Evolutionary conservation across 2,113 vertebrate species (phyloP).

Genomic region (Boleophthalmus pectinirostris): DNA sequence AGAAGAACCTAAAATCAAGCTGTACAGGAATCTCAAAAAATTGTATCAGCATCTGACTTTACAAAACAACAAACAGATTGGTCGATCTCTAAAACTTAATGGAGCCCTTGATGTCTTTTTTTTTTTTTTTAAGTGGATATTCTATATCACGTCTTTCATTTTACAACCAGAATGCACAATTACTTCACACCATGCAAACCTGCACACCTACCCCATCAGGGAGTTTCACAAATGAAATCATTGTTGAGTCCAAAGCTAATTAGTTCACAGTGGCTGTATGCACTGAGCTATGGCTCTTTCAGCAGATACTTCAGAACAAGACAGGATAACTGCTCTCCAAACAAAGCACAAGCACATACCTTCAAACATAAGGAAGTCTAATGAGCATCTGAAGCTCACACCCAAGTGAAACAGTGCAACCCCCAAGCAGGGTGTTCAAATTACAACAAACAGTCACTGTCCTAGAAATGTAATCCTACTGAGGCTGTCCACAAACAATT

Average conservation of each 20-base stretch:
- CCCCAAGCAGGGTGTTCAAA: slow-evolving; percentile 24
- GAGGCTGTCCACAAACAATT: slow-evolving; percentile 24
- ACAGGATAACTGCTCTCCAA: slow-evolving; percentile 50
- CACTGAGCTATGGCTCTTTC: slow-evolving; percentile 24
- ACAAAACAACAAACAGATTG: not conserved
- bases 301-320: slow-evolving; percentile 33
- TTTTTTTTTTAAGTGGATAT: not conserved
- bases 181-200: not conserved
- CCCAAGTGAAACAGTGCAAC: slow-evolving; percentile 39
- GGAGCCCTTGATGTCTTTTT: not conserved
- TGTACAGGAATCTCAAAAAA: too few relatives aligned
- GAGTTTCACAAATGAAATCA: slow-evolving; percentile 39
- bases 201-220: slow-evolving; percentile 27
- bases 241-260: slow-evolving; percentile 40
- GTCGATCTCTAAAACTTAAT: too few relatives aligned
- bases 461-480: slow-evolving; percentile 48
- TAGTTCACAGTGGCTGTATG: slow-evolving; percentile 28
- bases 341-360: slow-evolving; percentile 48
- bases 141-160: not conserved
- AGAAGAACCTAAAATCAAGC: too few relatives aligned
- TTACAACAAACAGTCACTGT: slow-evolving; percentile 35
- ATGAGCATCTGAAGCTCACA: slow-evolving; percentile 30
- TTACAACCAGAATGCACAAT: not conserved
- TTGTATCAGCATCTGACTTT: too few relatives aligned
- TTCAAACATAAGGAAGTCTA: slow-evolving; percentile 39